Evolutionary conservation across 2,797 vertebrate species (phyloP), one percentile per base, ranked within the genome.

Genomic region (Anolis apletophallus): DNA sequence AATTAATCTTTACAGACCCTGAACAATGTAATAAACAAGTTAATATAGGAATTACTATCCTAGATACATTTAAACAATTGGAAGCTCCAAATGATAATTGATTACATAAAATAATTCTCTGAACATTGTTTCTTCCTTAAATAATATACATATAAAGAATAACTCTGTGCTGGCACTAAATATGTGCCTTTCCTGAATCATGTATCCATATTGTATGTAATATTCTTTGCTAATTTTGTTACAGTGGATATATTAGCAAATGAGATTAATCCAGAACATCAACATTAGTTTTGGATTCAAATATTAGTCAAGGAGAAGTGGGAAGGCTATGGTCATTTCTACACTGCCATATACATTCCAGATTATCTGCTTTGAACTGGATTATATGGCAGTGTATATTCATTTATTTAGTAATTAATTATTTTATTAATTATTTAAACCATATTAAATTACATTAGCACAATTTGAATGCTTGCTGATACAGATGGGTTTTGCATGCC

Each of bases 31-130:
- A 87, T 80, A 36, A 76, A 86, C 79, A 52, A 29, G 17, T 86
- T 74, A 81, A 86, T 54, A 3, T n/a, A n/a, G 55, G 36, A 13
- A 67, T 81, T 75, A 61, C 13, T 40, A 78, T 36, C 9, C 50
- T 67, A 57, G 50, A 86, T 74, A 29, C 71, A 59, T 67, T 86
- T 81, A 32, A n/a, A 67, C 46, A 61, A 6, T 54, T 68, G 69
- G 64, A 81, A 36, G 36, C 26, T 29, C 8, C 32, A 83, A 80
- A 36, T 34, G 46, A 80, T 54, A 54, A 64, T 29, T 86, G 57
- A 67, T 23, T 75, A 32, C 34, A 26, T 74, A 74, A 23, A 68
- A 26, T 26, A 54, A 12, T 78, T 69, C 29, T 73, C 46, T 57
- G 52, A 2, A 17, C 3, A 64, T 6, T 8, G 16, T 26, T 86